Percentiles rank a stretch among this genome's conserved stretches.
Evolutionary conservation across 2,888 invertebrate species (phyloP).

Genomic region (Thysanoteuthis rhombus): DNA sequence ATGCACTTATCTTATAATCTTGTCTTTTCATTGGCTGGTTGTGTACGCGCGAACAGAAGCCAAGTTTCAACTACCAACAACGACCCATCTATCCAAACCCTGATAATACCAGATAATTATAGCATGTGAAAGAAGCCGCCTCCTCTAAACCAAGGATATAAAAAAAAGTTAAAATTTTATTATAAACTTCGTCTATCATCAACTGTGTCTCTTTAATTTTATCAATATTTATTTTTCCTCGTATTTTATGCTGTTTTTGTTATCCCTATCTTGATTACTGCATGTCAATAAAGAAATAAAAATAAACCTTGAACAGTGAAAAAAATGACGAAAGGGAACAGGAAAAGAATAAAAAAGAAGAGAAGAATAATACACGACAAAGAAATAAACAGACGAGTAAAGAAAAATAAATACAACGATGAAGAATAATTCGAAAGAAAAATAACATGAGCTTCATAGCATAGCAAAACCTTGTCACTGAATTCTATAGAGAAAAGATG

Average conservation of each 20-base stretch:
- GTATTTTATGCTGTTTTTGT: not conserved
- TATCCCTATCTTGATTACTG: not conserved
- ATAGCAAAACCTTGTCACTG: not conserved
- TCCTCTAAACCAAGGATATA: not conserved
- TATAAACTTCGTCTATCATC: not conserved
- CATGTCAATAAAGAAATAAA: not conserved
- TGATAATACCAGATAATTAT: not conserved
- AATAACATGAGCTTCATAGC: not conserved
- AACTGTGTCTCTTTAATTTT: not conserved
- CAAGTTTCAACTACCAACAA: too few species aligned
- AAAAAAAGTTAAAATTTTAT: not conserved
- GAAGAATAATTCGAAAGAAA: not conserved
- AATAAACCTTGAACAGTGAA: not conserved
- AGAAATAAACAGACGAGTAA: not conserved
- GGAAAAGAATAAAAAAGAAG: not conserved
- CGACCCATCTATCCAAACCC: not conserved
- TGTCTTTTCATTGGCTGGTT: not conserved
- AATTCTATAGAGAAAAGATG: not conserved
- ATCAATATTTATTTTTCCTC: too few species aligned
- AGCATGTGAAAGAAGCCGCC: not conserved
- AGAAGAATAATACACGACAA: not conserved
- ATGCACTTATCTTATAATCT: not conserved
- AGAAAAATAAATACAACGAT: not conserved
- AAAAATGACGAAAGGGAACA: not conserved
- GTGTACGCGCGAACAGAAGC: not conserved